Conservation (phyloP, 1,140 invertebrate genomes). For the Metaphire vulgaris region DNA sequence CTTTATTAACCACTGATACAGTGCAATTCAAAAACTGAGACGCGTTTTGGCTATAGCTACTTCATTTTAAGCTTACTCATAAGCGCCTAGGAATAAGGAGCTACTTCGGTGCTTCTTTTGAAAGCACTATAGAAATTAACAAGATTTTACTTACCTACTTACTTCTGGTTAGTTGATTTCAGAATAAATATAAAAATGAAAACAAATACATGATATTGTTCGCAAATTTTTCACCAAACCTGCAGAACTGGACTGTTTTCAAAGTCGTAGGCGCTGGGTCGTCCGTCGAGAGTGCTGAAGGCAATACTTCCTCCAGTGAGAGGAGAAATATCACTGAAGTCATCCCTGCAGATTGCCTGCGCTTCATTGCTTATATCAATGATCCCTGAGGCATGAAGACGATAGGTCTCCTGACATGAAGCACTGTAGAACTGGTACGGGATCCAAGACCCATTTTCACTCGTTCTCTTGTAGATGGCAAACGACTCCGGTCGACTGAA, state of each 20-base stretch:
- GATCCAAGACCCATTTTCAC: conserved; percentile 67
- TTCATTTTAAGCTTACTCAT: too few relatives aligned
- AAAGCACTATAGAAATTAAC: too few relatives aligned
- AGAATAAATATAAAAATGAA: too few relatives aligned
- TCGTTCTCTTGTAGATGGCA: conserved; percentile 79
- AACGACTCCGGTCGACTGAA: conserved; percentile 94
- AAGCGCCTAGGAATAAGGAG: too few relatives aligned
- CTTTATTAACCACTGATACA: too few relatives aligned
- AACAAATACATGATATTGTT: too few relatives aligned
- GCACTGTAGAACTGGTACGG: conserved; percentile 96
- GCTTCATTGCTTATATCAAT: conserved; percentile 62
- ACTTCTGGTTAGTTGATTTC: too few relatives aligned
- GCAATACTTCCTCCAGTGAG: conserved; percentile 89
- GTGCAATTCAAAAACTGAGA: too few relatives aligned
- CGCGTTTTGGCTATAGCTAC: too few relatives aligned
- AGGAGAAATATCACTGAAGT: conserved; percentile 95
- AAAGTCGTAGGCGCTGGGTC: conserved; percentile 84
- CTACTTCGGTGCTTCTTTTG: too few relatives aligned
- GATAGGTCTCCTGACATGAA: conserved; percentile 82
- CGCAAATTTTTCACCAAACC: too few relatives aligned
- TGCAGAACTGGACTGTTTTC: conserved; percentile 81
- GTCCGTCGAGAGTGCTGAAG: conserved; percentile 88
- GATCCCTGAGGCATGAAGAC: conserved; percentile 63
- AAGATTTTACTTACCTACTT: too few relatives aligned
- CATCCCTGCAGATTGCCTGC: conserved; percentile 83